phyloP scores from a whole-genome alignment of 1,140 invertebrate genomes.

The Pollicipes pollicipes region DNA sequence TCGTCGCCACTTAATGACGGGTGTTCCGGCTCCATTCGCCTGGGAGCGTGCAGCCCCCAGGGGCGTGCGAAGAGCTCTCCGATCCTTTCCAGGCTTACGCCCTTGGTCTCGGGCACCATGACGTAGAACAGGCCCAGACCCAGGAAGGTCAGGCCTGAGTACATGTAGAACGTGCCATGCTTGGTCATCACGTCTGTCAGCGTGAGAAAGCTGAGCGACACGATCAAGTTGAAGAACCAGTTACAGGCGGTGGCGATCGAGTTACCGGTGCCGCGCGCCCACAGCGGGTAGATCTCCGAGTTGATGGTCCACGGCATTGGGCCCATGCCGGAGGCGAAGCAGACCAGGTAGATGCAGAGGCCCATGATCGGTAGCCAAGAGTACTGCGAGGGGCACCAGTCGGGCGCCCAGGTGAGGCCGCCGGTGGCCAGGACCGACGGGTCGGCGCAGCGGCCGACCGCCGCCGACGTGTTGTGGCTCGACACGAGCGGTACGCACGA shows the following conservation, averaged over 20 bases:
- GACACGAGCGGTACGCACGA: background rate
- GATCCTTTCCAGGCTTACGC: background rate
- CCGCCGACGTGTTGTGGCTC: background rate
- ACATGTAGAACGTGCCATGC: background rate
- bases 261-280: conserved; percentile 37
- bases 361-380: background rate
- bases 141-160: background rate
- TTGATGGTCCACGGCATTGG: conserved; percentile 47
- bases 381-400: background rate
- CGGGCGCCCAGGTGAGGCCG: background rate
- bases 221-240: conserved; percentile 38
- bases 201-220: conserved; percentile 39
- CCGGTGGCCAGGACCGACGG: too few relatives aligned
- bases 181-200: background rate
- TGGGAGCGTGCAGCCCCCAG: background rate
- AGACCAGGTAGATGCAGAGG: conserved; percentile 30
- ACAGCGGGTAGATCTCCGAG: conserved; percentile 43
- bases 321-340: conserved; percentile 39
- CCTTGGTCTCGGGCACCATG: background rate
- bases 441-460: background rate
- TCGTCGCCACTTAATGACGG: too few relatives aligned
- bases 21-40: background rate
- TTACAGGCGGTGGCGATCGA: conserved; percentile 37
- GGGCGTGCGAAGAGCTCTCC: background rate
- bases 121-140: background rate